Evolutionary conservation across 2,888 invertebrate genomes (phyloP), one percentile per base, ranked within the genome.

Genomic region (Nebria brevicollis): DNA sequence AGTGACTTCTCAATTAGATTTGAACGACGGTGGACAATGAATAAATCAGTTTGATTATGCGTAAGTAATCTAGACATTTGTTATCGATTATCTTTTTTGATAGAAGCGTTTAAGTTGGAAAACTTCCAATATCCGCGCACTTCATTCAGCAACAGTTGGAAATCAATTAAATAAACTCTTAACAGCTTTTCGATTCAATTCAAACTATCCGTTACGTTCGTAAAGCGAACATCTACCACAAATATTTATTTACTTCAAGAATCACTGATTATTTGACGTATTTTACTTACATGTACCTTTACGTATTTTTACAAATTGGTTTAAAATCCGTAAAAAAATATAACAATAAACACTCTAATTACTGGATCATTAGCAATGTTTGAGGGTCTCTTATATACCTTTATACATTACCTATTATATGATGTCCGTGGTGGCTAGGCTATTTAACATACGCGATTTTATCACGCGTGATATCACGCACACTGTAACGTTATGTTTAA

Each of bases 401-500:
- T 8, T 43, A 43, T 43, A 43, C 10, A 43, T 6, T 43, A 54
- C 54, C 13, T 54, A 54, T 54, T 8, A 54, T 54, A 13, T 54
- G 54, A 54, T 70, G 34, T 70, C 70, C 26, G 20, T 70, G 70
- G 25, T 26, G 25, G 25, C 20, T 5, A 70, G 25, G 70, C 70
- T 70, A 25, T 26, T 66, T 70, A 70, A 34, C 70, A 70, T 70
- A 70, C 13, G 70, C 70, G 70, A 70, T 70, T 70, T 70, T 70
- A 70, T 70, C 70, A 20, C 70, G 34, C 26, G 26, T 20, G 26
- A 70, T 70, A 70, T 70, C 70, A 20, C 34, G 70, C 34, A 34
- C 54, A 54, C 7, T 7, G 70, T 70, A 13, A 34, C 34, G 34
- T 70, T 26, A 70, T 70, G 70, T 70, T 15, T 70, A 70, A 70